phyloP scores from a whole-genome alignment of 1,140 invertebrate genomes.

The Brachionus paranguensis region DNA sequence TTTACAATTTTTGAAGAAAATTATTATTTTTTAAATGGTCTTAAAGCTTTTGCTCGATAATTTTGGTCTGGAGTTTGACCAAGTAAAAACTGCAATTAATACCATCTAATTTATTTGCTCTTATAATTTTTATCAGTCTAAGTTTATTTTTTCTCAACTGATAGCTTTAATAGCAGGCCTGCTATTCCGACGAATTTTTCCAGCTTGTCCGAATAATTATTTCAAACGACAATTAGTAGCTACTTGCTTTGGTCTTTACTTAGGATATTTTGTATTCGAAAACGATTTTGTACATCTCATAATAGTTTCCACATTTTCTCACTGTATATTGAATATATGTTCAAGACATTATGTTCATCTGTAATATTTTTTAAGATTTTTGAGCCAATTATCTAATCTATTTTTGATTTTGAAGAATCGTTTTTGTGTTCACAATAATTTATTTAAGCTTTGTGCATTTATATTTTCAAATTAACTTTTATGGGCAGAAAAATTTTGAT shows the following conservation, averaged over 20 bases:
- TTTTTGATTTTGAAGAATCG: not conserved
- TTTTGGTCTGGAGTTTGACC: not conserved
- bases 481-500: slow-evolving; percentile 77
- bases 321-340: not conserved
- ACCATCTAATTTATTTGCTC: not conserved
- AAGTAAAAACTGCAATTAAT: not conserved
- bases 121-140: not conserved
- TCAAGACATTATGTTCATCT: not conserved
- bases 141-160: slow-evolving; percentile 18
- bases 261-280: slow-evolving; percentile 12
- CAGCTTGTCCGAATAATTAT: not conserved
- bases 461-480: slow-evolving; percentile 64
- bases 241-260: not conserved
- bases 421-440: not conserved
- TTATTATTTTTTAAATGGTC: not conserved
- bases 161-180: not conserved
- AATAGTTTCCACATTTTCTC: not conserved
- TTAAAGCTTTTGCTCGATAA: not conserved
- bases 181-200: not conserved
- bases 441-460: slow-evolving; percentile 29
- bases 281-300: slow-evolving; percentile 9
- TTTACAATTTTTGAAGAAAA: not conserved
- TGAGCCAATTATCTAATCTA: too few species aligned
- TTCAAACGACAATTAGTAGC: not conserved
- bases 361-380: not conserved